Base-by-base conservation (phyloP, 2,113 vertebrate species). In the Potamarius usumacintae region DNA sequence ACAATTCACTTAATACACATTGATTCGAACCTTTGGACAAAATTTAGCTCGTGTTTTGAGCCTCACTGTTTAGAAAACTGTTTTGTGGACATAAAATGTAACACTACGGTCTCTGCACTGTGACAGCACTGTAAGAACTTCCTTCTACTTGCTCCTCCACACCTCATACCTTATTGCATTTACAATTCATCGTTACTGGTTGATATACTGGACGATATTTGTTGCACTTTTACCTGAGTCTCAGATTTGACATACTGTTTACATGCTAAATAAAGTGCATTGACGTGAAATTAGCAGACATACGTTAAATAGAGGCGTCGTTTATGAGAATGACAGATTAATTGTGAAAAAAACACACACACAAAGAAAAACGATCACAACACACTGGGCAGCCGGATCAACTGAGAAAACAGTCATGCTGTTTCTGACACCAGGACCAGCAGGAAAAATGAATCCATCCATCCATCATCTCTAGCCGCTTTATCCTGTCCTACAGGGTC, bases 341-440 rank as follows among this genome's bases (percentile, higher is more conserved):
- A 42, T 42, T 42, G 34, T 42, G 34, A 42, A 42, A 34, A 42
- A 48, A 18, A 60, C 69, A 85, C 69, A 85, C 69, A 85, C 84
- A 62, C 30, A 25, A 55, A n/a, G 11, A 42, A 42, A 42, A 48
- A 50, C 2, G 3, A 77, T 62, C 34, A 20, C 72, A 52, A 63
- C 72, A 77, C 42, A 50, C 34, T 77, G 57, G 57, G 14, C 71
- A 77, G 58, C 15, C 34, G 5, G n/a, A 50, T 65, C 2, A 65
- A 50, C 58, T 65, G 60, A 65, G 81, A 83, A 83, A 63, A 77
- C 84, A 60, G 57, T 62, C 84, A 77, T 76, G 83, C 84, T 60
- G 71, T 76, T 52, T 78, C 72, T 63, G 58, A 62, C 84, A 42
- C 10, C 52, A 84, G 53, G 83, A 55, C 52, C 30, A 57, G 27